Base-by-base conservation (phyloP, 2,113 vertebrate genomes). In the Diphyllodes magnificus region DNA sequence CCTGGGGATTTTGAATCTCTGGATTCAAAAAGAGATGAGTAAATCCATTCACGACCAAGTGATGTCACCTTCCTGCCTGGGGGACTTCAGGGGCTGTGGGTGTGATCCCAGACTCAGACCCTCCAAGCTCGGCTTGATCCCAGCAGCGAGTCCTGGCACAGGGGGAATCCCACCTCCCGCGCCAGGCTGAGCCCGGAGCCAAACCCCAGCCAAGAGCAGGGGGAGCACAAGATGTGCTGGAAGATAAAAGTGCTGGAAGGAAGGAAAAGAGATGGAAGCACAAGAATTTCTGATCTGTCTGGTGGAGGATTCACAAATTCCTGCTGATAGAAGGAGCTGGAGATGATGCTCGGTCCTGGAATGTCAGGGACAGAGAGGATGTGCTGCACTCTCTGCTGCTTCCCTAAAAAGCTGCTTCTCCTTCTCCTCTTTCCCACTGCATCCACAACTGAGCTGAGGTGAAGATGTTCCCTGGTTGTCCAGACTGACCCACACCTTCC, bases 331-430 rank as follows among this genome's bases (percentile, higher is more conserved):
- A 42, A 86, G 61, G 71, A 61, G 39, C 13, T 3, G 7, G 30
- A 59, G 82, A 7, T 0, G 10, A 18, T 4, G 31, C 80, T 57
- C 8, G 0, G 17, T 5, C 40, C 33, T 0, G 0, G 21, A 42
- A 13, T 2, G 16, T 4, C 59, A 37, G 0, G 5, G 3, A 1
- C 21, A 9, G 6, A 4, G 3, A 23, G 31, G 65, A 50, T 2
- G 27, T 0, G 13, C 72, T 20, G 78, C 40, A 4, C 21, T 33
- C 57, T n/a, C 70, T 6, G 10, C 2, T 31, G 44, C 40, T 66
- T 7, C 73, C 57, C 59, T 14, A 21, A 33, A 47, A 35, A 33
- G 12, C 3, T 27, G 53, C 42, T 75, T 15, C 65, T 15, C 40
- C 42, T 40, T 39, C 23, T 4, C 42, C 23, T 35, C 69, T 54